A percentile compares a stretch with the other conserved stretches of the same genome.
Conservation (phyloP, 1,140 invertebrate species). For the Bombus confusus region DNA sequence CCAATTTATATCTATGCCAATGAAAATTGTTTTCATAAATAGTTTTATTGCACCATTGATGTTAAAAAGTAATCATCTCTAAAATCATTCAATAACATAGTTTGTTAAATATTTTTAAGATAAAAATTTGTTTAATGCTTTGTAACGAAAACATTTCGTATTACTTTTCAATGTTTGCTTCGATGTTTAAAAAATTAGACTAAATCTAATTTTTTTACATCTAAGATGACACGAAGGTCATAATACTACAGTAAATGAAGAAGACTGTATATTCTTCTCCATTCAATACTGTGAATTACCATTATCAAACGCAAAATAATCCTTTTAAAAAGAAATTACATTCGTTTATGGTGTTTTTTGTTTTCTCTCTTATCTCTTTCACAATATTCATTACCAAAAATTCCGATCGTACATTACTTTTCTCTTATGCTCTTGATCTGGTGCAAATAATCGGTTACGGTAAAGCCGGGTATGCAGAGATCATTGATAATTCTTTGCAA, state of each 20-base stretch:
- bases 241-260: not conserved
- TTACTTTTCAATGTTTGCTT: not conserved
- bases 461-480: constrained; percentile 61
- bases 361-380: not conserved
- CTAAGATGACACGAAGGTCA: not conserved
- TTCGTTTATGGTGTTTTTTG: not conserved
- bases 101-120: not conserved
- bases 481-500: constrained; percentile 64
- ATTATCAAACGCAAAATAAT: not conserved
- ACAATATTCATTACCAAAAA: not conserved
- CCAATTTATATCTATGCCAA: constrained; percentile 62
- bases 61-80: not conserved
- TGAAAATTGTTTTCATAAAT: constrained; percentile 9
- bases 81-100: not conserved
- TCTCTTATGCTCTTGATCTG: constrained; percentile 67
- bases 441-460: constrained; percentile 64
- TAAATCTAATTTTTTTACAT: not conserved
- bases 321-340: not conserved
- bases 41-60: not conserved
- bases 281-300: not conserved
- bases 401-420: constrained; percentile 64
- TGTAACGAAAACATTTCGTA: not conserved
- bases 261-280: not conserved
- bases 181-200: not conserved
- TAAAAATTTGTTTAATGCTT: not conserved